Conservation (phyloP, 2,113 vertebrate species). For the Brevimyrus niger region DNA sequence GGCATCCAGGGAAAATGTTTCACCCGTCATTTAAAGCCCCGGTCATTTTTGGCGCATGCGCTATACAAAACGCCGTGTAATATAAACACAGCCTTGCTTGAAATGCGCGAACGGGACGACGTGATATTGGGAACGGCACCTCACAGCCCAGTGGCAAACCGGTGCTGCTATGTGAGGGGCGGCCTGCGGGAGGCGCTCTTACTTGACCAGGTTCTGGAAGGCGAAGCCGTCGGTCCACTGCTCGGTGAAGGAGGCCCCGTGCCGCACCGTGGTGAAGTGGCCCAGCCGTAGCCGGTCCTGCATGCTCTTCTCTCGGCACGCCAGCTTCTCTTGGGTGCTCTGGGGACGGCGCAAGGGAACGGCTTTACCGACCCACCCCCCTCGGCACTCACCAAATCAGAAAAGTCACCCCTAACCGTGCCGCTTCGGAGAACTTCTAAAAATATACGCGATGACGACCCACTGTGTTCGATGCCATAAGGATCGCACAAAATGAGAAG, state of each 20-base stretch:
- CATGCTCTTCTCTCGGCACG: conserved; percentile 98
- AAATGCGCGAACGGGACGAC: background rate
- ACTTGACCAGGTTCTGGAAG: conserved; percentile 99
- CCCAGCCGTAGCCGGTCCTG: conserved; percentile 95
- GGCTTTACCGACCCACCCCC: background rate
- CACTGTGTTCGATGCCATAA: background rate
- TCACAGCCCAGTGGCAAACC: background rate
- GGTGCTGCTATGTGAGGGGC: background rate
- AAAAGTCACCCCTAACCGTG: background rate
- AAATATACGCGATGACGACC: background rate
- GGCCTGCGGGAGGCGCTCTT: conserved; percentile 34
- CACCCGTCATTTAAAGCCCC: background rate
- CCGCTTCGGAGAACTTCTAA: background rate
- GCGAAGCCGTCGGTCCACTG: conserved; percentile 99
- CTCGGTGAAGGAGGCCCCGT: conserved; percentile 97
- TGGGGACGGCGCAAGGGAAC: conserved; percentile 39
- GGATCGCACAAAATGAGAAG: background rate
- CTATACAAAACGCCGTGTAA: background rate
- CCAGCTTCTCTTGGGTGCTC: conserved; percentile 96
- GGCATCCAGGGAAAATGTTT: background rate
- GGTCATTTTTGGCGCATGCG: background rate
- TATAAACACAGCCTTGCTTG: background rate
- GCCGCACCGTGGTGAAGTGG: conserved; percentile 97
- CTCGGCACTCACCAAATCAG: background rate
- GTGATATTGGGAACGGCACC: background rate